These are phyloP conservation scores for Cairina moschata DNA, from an alignment of 2,113 vertebrate species.

Conservation along the genomic window DNA sequence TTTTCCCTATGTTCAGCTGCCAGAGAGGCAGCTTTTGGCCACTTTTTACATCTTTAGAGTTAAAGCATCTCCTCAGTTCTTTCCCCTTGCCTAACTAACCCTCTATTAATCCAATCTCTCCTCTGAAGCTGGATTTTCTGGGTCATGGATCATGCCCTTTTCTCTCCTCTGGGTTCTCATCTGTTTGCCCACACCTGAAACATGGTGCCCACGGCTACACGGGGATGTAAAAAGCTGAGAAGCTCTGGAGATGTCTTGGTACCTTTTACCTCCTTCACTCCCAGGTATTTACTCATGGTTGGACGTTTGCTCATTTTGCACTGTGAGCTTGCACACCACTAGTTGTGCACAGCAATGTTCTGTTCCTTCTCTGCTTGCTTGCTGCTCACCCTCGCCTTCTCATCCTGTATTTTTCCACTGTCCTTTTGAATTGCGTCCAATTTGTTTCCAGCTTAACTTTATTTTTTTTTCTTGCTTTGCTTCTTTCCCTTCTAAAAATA, in stretches of 20 bases:
- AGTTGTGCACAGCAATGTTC: background rate
- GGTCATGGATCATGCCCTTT: background rate
- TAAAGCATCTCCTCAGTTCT: background rate
- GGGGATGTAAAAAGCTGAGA: background rate
- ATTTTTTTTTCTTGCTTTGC: background rate
- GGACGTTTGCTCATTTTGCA: background rate
- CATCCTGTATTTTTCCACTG: slow-evolving; percentile 27
- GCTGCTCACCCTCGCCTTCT: background rate
- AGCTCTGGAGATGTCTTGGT: background rate
- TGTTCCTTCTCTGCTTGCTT: background rate
- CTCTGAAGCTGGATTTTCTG: background rate
- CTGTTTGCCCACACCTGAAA: background rate
- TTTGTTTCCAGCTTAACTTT: slow-evolving; percentile 2
- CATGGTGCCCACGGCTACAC: background rate
- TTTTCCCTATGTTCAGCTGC: background rate
- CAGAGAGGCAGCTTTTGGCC: background rate
- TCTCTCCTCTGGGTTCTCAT: background rate
- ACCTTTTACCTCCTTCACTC: background rate
- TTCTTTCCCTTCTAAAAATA: slow-evolving; percentile 31
- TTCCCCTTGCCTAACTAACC: background rate
- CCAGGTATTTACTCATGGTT: background rate
- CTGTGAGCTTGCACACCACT: background rate
- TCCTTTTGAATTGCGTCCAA: background rate
- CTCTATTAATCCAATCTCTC: background rate
- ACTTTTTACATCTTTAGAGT: background rate